Evolutionary conservation across 2,888 invertebrate species (phyloP).

Genomic region (Halictus ligatus): DNA sequence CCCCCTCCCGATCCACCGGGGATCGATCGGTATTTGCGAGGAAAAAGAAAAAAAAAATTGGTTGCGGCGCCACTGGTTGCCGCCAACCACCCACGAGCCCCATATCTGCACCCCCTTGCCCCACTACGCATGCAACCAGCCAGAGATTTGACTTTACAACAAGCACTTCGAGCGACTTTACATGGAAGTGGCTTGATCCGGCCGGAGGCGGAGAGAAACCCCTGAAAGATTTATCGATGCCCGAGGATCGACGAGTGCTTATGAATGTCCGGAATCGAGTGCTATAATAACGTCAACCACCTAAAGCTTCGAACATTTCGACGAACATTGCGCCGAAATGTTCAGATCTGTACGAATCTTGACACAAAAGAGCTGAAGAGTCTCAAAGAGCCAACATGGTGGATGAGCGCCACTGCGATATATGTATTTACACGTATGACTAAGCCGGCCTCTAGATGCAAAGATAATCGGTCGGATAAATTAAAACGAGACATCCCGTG

Average conservation of each 20-base stretch:
- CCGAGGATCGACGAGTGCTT: conserved; percentile 2
- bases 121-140: not conserved
- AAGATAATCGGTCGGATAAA: conserved; percentile 14
- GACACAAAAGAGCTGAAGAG: not conserved
- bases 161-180: conserved; percentile 11
- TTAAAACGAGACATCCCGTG: conserved; percentile 17
- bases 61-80: conserved; percentile 40
- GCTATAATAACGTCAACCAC: not conserved
- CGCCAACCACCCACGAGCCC: conserved; percentile 30
- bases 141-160: conserved; percentile 46
- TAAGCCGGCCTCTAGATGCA: conserved; percentile 12
- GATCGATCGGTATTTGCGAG: conserved; percentile 14
- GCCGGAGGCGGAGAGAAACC: conserved; percentile 5
- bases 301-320: too few species aligned
- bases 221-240: conserved; percentile 6
- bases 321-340: too few species aligned
- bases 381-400: not conserved
- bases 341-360: too few species aligned
- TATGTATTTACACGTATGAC: conserved; percentile 12
- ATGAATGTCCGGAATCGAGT: not conserved
- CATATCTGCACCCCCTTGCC: conserved; percentile 12
- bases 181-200: conserved; percentile 17
- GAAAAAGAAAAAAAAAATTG: conserved; percentile 29
- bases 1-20: not conserved
- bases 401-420: not conserved